phyloP scores from a whole-genome alignment of 2,888 invertebrate genomes.

The Drepanosiphum platanoidis region DNA sequence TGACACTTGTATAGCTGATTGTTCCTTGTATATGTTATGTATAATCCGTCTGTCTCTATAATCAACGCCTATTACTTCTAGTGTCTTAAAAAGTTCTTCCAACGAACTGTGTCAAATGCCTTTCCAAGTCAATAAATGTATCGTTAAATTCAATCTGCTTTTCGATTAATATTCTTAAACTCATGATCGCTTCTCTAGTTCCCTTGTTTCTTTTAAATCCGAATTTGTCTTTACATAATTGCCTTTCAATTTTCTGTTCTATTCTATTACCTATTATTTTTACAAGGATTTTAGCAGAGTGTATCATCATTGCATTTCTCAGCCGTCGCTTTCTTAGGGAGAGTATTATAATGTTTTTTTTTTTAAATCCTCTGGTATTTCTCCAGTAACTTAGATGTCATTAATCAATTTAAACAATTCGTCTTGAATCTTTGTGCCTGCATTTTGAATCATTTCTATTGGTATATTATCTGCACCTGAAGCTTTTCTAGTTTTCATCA shows the following conservation, averaged over 20 bases:
- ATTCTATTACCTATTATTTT: neutral
- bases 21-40: conserved; percentile 7
- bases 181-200: no score
- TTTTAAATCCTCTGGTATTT: neutral
- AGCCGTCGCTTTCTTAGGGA: neutral
- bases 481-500: conserved; percentile 18
- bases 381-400: conserved; percentile 1
- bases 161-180: no score
- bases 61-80: conserved; percentile 15
- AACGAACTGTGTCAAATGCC: conserved; percentile 14
- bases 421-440: conserved; percentile 19
- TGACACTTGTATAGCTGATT: conserved; percentile 19
- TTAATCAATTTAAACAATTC: conserved; percentile 1
- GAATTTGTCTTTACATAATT: neutral
- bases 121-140: conserved; percentile 20
- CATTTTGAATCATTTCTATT: conserved; percentile 25
- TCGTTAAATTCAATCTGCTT: no score
- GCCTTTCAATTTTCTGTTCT: neutral
- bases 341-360: neutral
- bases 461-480: conserved; percentile 7
- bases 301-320: conserved; percentile 1
- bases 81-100: conserved; percentile 4
- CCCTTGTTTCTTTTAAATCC: no score
- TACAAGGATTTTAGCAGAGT: neutral
- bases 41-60: conserved; percentile 8